A percentile compares a stretch with the other conserved stretches of the same genome.
Evolutionary conservation across 2,797 vertebrate species (phyloP).

Genomic region (Nasua narica): DNA sequence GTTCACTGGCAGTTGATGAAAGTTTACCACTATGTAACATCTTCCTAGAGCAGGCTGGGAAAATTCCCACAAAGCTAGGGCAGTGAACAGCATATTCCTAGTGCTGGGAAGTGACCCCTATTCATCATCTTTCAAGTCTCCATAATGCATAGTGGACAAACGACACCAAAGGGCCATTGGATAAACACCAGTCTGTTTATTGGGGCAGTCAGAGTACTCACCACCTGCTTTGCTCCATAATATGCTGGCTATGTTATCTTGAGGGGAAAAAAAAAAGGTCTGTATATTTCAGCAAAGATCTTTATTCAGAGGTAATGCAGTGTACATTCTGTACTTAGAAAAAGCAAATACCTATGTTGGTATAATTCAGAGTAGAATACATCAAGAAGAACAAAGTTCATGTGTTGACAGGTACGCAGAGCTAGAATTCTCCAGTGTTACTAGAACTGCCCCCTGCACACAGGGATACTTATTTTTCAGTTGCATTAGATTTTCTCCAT

Average conservation of each 20-base stretch:
- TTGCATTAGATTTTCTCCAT: background rate
- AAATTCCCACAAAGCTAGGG: background rate
- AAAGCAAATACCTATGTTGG: background rate
- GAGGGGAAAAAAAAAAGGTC: background rate
- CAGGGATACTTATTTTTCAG: background rate
- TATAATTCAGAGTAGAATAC: background rate
- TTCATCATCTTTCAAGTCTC: background rate
- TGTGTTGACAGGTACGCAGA: background rate
- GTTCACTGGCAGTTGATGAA: background rate
- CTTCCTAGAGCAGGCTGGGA: background rate
- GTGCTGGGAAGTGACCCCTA: background rate
- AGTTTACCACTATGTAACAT: background rate
- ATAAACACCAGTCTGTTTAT: background rate
- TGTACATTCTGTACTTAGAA: background rate
- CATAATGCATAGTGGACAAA: background rate
- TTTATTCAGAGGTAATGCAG: background rate
- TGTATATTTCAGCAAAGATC: constrained; percentile 6
- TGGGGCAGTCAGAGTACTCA: background rate
- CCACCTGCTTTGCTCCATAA: background rate
- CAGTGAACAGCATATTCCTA: background rate
- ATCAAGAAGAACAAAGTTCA: constrained; percentile 23
- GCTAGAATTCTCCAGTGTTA: background rate
- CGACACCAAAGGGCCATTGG: background rate
- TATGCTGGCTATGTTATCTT: background rate
- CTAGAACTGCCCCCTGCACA: background rate